Percentiles rank a stretch among this genome's conserved stretches.
phyloP scores from a whole-genome alignment of 2,113 vertebrate species.

The Rhynchomys soricoides region DNA sequence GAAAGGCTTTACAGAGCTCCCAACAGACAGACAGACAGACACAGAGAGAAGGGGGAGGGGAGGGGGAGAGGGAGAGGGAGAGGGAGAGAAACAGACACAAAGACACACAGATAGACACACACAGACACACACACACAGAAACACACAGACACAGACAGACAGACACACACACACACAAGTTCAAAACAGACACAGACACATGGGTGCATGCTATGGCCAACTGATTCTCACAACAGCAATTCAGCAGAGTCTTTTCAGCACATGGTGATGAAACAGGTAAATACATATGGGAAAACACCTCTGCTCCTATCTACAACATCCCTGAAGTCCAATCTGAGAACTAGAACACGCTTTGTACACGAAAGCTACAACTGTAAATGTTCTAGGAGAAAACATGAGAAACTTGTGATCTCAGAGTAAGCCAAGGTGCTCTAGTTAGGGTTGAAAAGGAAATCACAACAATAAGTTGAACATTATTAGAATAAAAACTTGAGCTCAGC shows the following conservation, averaged over 20 bases:
- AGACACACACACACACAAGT: background rate
- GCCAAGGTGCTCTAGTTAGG: background rate
- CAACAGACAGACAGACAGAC: background rate
- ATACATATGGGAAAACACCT: background rate
- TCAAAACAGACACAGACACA: background rate
- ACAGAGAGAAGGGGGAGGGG: too few species aligned
- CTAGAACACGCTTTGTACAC: background rate
- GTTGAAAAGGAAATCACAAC: background rate
- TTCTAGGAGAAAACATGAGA: background rate
- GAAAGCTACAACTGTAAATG: background rate
- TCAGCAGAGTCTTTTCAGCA: background rate
- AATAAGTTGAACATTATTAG: background rate
- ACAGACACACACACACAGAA: background rate
- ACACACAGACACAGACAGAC: background rate
- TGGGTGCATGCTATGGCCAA: background rate
- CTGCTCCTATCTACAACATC: background rate
- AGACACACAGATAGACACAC: background rate
- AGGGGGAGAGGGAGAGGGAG: too few species aligned
- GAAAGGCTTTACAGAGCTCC: background rate
- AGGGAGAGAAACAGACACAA: too few species aligned
- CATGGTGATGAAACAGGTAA: background rate
- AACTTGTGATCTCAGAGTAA: background rate
- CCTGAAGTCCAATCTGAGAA: background rate
- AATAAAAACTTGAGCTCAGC: background rate
- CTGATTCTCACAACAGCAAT: background rate